Base-by-base conservation (phyloP, 2,797 vertebrate genomes). In the Sciurus vulgaris region DNA sequence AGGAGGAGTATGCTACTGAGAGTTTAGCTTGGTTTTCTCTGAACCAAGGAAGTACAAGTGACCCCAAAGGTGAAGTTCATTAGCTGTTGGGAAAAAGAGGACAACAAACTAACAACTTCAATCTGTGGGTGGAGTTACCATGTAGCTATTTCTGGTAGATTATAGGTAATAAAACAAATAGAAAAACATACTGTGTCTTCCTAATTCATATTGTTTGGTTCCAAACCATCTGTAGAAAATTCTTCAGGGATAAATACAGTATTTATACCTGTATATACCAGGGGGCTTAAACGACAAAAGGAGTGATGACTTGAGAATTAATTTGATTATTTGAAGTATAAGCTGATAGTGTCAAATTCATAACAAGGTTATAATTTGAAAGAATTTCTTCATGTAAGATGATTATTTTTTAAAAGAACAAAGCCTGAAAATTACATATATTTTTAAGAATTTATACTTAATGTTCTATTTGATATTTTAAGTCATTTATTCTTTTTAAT, bases 371-470 rank as follows among this genome's bases (percentile, higher is more conserved):
- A 74, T 81, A 90, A 54, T 51, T 77, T 86, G 54, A 95, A 86
- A 74, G 13, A 18, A 81, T 91, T 82, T 67, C 4, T 92, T 82
- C 30, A 59, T 85, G 56, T 73, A 47, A 76, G 24, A 65, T 86
- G 35, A 86, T 86, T 65, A 91, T 59, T 85, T 90, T 82, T 10
- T 88, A 33, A 63, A 90, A 88, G 26, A 79, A 76, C 44, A 76
- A 76, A 87, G 78, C 63, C 83, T 49, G 91, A 47, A 72, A 82
- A 61, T 89, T 79, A 69, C 4, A 79, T 30, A 35, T 6, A 54
- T n/a, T 81, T 87, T 88, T 61, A 20, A 95, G 81, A 82, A 44
- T 51, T 92, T 93, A 92, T 77, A 47, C 38, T 92, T 92, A 88
- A 83, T n/a, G 79, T 63, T 73, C 15, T 20, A 33, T 44, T 10